A percentile compares a stretch with the other conserved stretches of the same genome.
Conservation (phyloP, 1,140 invertebrate species). For the Sitobion miscanthi region DNA sequence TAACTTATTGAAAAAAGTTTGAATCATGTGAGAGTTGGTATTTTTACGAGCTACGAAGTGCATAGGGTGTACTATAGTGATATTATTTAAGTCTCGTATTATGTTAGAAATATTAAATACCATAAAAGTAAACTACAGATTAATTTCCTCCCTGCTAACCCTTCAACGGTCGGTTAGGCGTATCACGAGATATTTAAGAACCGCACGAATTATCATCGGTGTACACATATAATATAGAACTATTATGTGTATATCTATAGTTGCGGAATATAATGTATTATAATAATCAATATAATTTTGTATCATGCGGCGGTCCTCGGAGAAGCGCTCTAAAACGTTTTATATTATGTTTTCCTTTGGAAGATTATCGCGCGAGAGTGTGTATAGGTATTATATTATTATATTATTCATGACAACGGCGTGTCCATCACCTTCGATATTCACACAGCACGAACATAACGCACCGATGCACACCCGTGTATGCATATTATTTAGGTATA, state of each 20-base stretch:
- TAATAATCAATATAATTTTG: background rate
- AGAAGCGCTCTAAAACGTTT: background rate
- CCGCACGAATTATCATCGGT: background rate
- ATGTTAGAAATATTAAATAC: too few relatives aligned
- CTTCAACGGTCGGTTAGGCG: background rate
- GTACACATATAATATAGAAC: background rate
- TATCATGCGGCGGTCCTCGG: background rate
- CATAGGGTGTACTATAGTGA: too few relatives aligned
- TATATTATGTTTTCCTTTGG: background rate
- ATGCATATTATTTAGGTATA: background rate
- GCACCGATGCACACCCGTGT: background rate
- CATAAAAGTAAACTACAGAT: background rate
- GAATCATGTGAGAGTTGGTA: too few relatives aligned
- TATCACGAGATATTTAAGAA: background rate
- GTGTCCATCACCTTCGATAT: conserved; percentile 12
- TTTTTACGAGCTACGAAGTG: too few relatives aligned
- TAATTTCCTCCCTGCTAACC: background rate
- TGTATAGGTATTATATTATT: background rate
- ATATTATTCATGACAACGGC: background rate
- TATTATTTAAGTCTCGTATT: too few relatives aligned
- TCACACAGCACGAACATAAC: background rate
- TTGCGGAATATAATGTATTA: too few relatives aligned
- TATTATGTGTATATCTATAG: too few relatives aligned
- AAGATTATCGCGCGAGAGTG: background rate
- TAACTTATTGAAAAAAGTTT: too few relatives aligned